Evolutionary conservation across 2,888 invertebrate genomes (phyloP), one percentile per base, ranked within the genome.

Genomic region (Carterocephalus palaemon): DNA sequence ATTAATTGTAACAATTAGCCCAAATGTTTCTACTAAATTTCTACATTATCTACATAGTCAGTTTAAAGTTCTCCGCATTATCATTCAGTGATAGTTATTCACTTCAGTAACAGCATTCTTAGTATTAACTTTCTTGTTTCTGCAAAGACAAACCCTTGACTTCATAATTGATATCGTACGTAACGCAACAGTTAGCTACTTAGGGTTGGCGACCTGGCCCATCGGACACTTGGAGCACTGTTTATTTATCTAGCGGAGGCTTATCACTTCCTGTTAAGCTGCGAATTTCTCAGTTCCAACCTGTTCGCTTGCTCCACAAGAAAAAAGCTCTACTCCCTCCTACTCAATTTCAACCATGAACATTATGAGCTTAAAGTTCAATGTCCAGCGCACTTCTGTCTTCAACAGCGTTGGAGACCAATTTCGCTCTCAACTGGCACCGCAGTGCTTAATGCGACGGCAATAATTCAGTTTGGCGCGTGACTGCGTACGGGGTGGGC

Each of bases 401-500:
- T 37, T 45, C 24, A 52, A 54, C 56, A 60, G 53, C 52, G 68
- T 67, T 74, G 62, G 67, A 79, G 80, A 74, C 67, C 67, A 78
- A 82, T 82, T 84, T 82, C 82, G 81, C 80, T 82, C 79, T 81
- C 77, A 55, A 70, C 71, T 62, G 70, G 62, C 62, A 64, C 62
- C 67, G 67, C 70, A 58, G 69, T 70, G 63, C 60, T 66, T 57
- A n/a, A n/a, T n/a, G 67, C 63, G 56, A 66, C 58, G 63, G 68
- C 65, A 75, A 77, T 79, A 75, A 81, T 77, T 81, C 75, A 84
- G 84, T 84, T 67, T 52, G 64, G 70, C 81, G 81, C 78, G 75
- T 75, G 79, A 74, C 72, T 64, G 73, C 75, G 75, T 66, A 59
- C 62, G 52, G 52, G 54, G 46, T 53, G 62, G 70, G 67, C 74